A percentile compares a stretch with the other conserved stretches of the same genome.
These are phyloP conservation scores for Helogale parvula DNA, from an alignment of 2,113 vertebrate species.

Conservation along the genomic window DNA sequence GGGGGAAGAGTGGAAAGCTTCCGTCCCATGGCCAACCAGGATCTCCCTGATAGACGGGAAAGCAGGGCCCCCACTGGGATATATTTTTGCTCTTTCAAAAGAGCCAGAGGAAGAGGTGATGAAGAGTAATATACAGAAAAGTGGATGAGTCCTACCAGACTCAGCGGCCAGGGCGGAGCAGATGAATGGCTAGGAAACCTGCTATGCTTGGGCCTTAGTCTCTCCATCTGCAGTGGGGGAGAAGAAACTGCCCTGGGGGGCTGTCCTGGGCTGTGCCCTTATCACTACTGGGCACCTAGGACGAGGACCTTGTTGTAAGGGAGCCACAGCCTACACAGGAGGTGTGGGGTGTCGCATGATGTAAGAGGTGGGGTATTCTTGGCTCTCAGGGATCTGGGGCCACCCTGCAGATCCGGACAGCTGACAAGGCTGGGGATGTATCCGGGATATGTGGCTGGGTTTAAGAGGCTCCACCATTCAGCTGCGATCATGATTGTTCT, in stretches of 20 bases:
- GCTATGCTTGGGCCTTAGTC: background rate
- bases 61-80: constrained; percentile 4
- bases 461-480: constrained; percentile 65
- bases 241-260: background rate
- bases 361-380: constrained; percentile 42
- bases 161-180: background rate
- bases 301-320: background rate
- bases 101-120: constrained; percentile 12
- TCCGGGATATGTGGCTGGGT: constrained; percentile 66
- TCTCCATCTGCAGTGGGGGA: background rate
- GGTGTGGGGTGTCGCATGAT: background rate
- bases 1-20: background rate
- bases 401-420: constrained; percentile 68
- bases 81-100: constrained; percentile 32
- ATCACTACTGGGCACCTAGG: background rate
- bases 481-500: constrained; percentile 73
- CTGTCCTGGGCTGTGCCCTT: background rate
- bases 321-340: background rate
- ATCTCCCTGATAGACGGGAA: background rate
- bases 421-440: constrained; percentile 65
- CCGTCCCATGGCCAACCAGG: background rate
- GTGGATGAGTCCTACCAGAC: background rate
- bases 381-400: constrained; percentile 38
- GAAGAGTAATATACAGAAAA: background rate
- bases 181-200: background rate